Evolutionary conservation across 2,113 vertebrate genomes (phyloP).

Genomic region (Crotalus horridus): DNA sequence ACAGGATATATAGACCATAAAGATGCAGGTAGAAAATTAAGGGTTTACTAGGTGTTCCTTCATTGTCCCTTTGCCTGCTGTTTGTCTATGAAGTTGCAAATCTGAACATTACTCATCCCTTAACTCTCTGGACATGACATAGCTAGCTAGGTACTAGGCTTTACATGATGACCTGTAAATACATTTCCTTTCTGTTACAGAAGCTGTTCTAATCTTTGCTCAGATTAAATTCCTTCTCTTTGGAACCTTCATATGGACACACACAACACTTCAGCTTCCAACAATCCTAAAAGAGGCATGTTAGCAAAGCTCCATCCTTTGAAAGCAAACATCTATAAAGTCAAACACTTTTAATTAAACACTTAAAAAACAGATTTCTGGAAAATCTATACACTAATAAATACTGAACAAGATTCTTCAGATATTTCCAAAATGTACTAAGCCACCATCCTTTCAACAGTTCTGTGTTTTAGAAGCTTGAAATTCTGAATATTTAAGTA

Average conservation of each 20-base stretch:
- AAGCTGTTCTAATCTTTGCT: background rate
- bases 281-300: background rate
- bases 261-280: background rate
- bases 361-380: background rate
- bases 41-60: background rate
- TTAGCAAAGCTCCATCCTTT: background rate
- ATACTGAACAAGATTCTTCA: conserved; percentile 25
- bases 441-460: background rate
- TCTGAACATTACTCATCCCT: background rate
- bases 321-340: conserved; percentile 13
- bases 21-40: background rate
- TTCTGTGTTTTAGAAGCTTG: background rate
- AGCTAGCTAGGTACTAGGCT: background rate
- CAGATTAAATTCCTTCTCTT: background rate
- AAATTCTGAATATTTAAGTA: background rate
- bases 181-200: background rate
- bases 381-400: conserved; percentile 17
- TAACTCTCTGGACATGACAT: background rate
- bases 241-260: background rate
- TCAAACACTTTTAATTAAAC: conserved; percentile 11
- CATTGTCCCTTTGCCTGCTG: background rate
- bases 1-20: background rate
- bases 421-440: conserved; percentile 26
- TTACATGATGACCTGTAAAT: background rate
- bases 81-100: background rate